phyloP scores from a whole-genome alignment of 2,113 vertebrate species.

The Platysteira castanea region DNA sequence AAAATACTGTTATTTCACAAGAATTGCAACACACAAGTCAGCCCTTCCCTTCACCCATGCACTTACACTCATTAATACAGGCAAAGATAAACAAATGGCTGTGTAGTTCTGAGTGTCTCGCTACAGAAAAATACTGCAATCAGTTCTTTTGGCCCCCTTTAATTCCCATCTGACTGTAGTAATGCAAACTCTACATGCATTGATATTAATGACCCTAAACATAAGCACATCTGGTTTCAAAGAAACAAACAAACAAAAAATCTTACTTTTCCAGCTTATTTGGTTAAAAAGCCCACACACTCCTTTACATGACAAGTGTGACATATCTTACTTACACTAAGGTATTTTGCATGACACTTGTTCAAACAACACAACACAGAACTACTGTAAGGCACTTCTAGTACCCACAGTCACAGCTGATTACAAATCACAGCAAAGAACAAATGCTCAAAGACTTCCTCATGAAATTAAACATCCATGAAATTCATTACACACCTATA shows the following conservation, averaged over 20 bases:
- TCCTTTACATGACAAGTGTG: not conserved
- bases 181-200: not conserved
- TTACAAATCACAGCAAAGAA: not conserved
- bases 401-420: not conserved
- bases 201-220: not conserved
- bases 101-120: fast-evolving
- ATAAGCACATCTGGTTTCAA: not conserved
- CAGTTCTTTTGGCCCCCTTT: not conserved
- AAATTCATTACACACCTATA: not conserved
- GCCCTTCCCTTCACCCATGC: not conserved
- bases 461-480: not conserved
- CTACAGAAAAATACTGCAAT: not conserved
- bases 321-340: not conserved
- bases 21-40: fast-evolving
- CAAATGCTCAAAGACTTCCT: not conserved
- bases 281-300: not conserved
- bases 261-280: not conserved
- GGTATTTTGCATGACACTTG: not conserved
- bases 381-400: not conserved
- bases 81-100: not conserved
- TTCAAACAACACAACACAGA: not conserved
- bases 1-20: not conserved
- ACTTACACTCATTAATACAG: not conserved
- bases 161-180: not conserved
- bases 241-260: not conserved